Evolutionary conservation across 2,888 invertebrate genomes (phyloP).

Genomic region (Quadroppia sp.): DNA sequence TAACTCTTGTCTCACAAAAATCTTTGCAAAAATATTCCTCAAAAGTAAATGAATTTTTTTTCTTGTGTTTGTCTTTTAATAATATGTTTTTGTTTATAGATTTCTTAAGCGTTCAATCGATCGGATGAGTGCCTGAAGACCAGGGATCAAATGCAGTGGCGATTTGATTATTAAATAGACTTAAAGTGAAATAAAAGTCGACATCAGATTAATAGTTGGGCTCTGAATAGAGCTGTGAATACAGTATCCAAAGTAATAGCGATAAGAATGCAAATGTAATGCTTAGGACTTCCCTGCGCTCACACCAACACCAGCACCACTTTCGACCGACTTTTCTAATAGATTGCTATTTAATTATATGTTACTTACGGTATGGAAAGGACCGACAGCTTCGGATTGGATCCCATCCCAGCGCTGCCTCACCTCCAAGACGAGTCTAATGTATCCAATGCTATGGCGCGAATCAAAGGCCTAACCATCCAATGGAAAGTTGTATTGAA

Average conservation of each 20-base stretch:
- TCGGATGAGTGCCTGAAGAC: too few relatives aligned
- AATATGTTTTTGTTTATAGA: too few relatives aligned
- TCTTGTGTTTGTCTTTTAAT: too few relatives aligned
- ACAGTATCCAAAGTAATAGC: constrained; percentile 11
- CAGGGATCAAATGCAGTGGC: too few relatives aligned
- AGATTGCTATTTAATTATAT: constrained; percentile 10
- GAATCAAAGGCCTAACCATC: not conserved
- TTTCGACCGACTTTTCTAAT: not conserved
- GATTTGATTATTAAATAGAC: too few relatives aligned
- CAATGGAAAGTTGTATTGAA: constrained; percentile 16
- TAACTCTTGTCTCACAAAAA: not conserved
- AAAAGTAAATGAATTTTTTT: too few relatives aligned
- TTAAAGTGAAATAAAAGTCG: too few relatives aligned
- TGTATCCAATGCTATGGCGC: not conserved
- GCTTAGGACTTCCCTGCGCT: constrained; percentile 7
- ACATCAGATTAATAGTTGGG: too few relatives aligned
- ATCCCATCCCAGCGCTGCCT: constrained; percentile 3
- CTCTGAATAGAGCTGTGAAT: too few relatives aligned
- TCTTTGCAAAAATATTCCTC: too few relatives aligned
- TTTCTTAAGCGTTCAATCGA: too few relatives aligned
- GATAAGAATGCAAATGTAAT: constrained; percentile 17
- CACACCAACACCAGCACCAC: not conserved
- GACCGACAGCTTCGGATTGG: constrained; percentile 17
- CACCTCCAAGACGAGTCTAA: constrained; percentile 18
- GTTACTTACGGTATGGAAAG: constrained; percentile 2